Base-by-base conservation (phyloP, 2,113 vertebrate genomes). In the Gymnocephalus cernua region DNA sequence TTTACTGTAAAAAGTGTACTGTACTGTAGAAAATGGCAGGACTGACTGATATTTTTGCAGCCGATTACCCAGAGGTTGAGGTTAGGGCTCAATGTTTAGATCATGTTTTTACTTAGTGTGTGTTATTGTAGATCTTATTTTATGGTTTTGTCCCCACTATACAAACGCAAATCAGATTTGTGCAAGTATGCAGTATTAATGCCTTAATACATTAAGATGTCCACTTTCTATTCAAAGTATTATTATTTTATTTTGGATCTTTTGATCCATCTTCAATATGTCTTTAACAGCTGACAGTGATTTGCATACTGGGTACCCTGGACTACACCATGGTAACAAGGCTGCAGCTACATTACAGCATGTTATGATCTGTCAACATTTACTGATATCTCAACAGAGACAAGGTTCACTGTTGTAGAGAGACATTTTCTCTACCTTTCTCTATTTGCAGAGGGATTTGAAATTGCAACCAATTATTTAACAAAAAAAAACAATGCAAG, bases 361-460 rank as follows among this genome's bases (percentile, higher is more conserved):
- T 61, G 76, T 66, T 88, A 66, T 81, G 57, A 80, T 82, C 64
- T 64, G 79, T 85, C 85, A 88, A 84, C 84, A 84, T 79, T 77
- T 54, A 54, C 51, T 48, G 57, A 85, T 65, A 79, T 64, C 51
- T 82, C 44, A 38, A 15, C 57, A 58, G 77, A 70, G 64, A 65
- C 58, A 3, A 53, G 48, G 48, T 74, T 59, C 35, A 65, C 50
- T 38, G 21, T 21, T 59, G 4, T 14, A 35, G 12, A 41, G 62
- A 63, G 32, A 47, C 25, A 38, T 54, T 41, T n/a, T 23, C 21
- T 41, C 38, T 2, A 13, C 2, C 14, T 5, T 16, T 47, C 53
- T 72, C 61, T 12, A 7, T 56, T 56, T 19, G 23, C 25, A 25
- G 13, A 16, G 2, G 50, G 3, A 14, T 27, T 21, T 62, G 1